Conservation (phyloP, 2,797 vertebrate species). For the Pseudotriccus pelzelni region DNA sequence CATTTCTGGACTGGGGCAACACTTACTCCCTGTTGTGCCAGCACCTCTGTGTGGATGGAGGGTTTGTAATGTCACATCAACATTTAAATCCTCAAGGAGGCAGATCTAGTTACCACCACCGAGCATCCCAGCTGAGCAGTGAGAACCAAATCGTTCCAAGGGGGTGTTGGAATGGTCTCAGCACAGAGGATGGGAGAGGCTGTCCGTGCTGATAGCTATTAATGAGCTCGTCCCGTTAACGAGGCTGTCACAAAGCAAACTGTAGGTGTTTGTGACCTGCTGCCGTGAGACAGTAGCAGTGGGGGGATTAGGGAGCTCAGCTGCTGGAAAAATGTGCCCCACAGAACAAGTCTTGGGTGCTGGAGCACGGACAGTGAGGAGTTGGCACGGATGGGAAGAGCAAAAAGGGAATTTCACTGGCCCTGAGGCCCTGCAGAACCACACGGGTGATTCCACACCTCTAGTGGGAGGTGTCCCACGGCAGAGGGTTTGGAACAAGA, state of each 20-base stretch:
- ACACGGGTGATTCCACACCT: not conserved
- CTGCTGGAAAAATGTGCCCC: not conserved
- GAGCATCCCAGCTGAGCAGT: not conserved
- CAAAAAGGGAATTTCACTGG: not conserved
- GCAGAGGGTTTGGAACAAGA: not conserved
- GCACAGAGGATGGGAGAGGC: not conserved
- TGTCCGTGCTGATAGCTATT: not conserved
- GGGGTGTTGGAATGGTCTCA: not conserved
- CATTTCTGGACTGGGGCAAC: not conserved
- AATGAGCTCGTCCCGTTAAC: not conserved
- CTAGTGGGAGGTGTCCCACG: not conserved
- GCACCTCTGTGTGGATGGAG: fast-evolving
- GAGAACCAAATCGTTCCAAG: not conserved
- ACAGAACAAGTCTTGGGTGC: fast-evolving
- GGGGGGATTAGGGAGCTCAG: not conserved
- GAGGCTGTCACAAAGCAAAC: not conserved
- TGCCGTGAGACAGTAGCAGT: not conserved
- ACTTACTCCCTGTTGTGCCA: not conserved
- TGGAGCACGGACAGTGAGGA: not conserved
- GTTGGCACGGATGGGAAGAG: not conserved
- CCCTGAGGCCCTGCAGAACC: not conserved
- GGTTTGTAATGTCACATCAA: not conserved
- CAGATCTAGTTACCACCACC: not conserved
- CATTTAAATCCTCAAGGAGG: not conserved
- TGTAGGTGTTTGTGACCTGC: not conserved